Evolutionary conservation across 2,888 invertebrate genomes (phyloP).

Genomic region (Eubasilissa splendida): DNA sequence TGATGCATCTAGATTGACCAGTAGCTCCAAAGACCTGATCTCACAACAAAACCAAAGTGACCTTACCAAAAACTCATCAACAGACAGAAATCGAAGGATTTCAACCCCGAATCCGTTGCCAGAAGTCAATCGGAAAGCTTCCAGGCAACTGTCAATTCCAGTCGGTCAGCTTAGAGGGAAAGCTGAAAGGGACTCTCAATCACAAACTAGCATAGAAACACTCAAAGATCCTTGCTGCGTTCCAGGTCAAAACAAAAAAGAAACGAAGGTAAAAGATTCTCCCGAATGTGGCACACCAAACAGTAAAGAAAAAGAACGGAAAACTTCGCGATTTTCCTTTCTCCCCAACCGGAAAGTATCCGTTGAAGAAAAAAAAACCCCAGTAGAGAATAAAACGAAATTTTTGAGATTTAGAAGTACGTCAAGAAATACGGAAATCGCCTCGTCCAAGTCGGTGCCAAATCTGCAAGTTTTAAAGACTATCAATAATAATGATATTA

Average conservation of each 20-base stretch:
- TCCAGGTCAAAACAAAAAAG: background rate
- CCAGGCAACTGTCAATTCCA: background rate
- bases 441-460: conserved; percentile 43
- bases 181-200: background rate
- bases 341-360: conserved; percentile 30
- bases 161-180: background rate
- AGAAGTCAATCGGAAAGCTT: conserved; percentile 1
- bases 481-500: conserved; percentile 52
- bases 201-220: conserved; percentile 1
- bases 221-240: background rate
- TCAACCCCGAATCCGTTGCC: conserved; percentile 1
- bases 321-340: conserved; percentile 33
- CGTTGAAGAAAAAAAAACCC: conserved; percentile 22
- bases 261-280: background rate
- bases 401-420: conserved; percentile 37
- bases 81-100: conserved; percentile 10
- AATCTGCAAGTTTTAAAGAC: conserved; percentile 45
- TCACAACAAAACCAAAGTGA: conserved; percentile 35
- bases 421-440: background rate
- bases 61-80: conserved; percentile 20
- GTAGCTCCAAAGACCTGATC: conserved; percentile 2
- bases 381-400: conserved; percentile 17
- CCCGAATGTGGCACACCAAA: background rate
- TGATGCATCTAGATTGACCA: conserved; percentile 6
- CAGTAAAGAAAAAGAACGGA: conserved; percentile 16